Percentiles rank a stretch among this genome's conserved stretches.
Evolutionary conservation across 53 echinoderm and acorn worm species (phyloP).

Genomic region (Hippasteria phrygiana): DNA sequence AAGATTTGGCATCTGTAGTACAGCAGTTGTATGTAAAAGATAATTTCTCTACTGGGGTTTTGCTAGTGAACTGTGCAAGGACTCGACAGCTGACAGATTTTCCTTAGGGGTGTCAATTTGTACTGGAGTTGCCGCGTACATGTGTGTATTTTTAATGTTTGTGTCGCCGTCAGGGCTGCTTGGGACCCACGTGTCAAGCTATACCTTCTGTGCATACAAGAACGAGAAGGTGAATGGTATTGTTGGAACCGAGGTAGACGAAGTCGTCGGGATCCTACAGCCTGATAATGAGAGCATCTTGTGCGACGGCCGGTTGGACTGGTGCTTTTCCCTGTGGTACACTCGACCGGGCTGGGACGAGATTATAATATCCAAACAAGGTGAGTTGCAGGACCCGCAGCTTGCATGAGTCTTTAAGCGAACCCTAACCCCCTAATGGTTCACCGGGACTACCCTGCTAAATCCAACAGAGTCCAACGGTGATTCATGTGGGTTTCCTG

Average conservation of each 20-base stretch:
- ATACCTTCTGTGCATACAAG: constrained; percentile 56
- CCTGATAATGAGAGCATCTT: constrained; percentile 69
- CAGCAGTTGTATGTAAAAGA: too few relatives aligned
- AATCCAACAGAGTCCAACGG: too few relatives aligned
- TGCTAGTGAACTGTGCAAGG: too few relatives aligned
- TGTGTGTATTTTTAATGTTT: neutral
- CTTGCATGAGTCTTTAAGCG: too few relatives aligned
- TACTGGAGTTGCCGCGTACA: neutral
- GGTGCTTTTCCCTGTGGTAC: constrained; percentile 80
- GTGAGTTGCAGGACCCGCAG: constrained; percentile 36
- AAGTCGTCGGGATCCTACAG: constrained; percentile 67
- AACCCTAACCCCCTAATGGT: neutral
- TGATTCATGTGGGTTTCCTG: too few relatives aligned
- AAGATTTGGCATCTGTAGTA: too few relatives aligned
- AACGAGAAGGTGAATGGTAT: constrained; percentile 36
- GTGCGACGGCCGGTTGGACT: constrained; percentile 61
- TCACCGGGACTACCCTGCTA: too few relatives aligned
- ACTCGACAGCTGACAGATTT: too few relatives aligned
- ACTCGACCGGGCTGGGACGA: constrained; percentile 58
- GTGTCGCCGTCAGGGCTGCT: neutral
- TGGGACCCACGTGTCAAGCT: neutral
- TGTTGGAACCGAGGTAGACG: constrained; percentile 44
- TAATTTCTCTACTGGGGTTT: too few relatives aligned
- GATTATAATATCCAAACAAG: constrained; percentile 82
- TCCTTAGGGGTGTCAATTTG: neutral